These are phyloP conservation scores for Eupelmus urozonus DNA, from an alignment of 2,888 invertebrate species.

Conservation along the genomic window DNA sequence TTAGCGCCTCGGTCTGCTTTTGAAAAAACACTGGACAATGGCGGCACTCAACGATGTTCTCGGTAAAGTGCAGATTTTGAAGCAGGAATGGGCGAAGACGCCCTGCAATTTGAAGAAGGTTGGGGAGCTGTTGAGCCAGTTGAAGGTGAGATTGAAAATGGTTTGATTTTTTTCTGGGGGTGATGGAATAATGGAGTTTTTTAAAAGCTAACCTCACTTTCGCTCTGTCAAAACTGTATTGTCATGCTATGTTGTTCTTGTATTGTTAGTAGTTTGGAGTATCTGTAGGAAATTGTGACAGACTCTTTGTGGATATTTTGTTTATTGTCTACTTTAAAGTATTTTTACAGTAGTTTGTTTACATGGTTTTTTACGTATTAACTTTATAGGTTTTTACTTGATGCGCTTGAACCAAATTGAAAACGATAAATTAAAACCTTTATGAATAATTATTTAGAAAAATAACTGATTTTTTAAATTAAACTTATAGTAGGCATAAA, in stretches of 20 bases:
- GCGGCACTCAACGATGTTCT: slow-evolving; percentile 87
- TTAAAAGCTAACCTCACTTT: slow-evolving; percentile 49
- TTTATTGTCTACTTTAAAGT: too few species aligned
- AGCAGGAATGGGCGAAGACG: slow-evolving; percentile 90
- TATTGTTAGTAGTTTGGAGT: neutral
- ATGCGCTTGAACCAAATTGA: too few species aligned
- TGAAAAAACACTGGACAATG: slow-evolving; percentile 76
- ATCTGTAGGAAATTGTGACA: too few species aligned
- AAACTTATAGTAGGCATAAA: too few species aligned
- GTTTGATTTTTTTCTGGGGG: slow-evolving; percentile 5
- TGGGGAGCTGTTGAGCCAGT: slow-evolving; percentile 88
- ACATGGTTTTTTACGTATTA: too few species aligned
- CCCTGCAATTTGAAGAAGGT: slow-evolving; percentile 91
- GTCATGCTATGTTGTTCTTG: slow-evolving; percentile 53
- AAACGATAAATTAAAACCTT: too few species aligned
- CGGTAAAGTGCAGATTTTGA: slow-evolving; percentile 88
- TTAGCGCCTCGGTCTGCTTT: slow-evolving; percentile 25
- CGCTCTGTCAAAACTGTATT: slow-evolving; percentile 50
- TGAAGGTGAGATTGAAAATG: slow-evolving; percentile 83
- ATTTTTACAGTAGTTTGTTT: too few species aligned
- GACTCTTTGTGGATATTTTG: too few species aligned
- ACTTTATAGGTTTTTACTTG: too few species aligned
- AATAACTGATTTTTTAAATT: too few species aligned
- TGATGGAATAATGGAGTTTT: neutral
- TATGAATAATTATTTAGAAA: too few species aligned